Evolutionary conservation across 2,113 vertebrate genomes (phyloP).

Genomic region (Eudyptes chrysolophus): DNA sequence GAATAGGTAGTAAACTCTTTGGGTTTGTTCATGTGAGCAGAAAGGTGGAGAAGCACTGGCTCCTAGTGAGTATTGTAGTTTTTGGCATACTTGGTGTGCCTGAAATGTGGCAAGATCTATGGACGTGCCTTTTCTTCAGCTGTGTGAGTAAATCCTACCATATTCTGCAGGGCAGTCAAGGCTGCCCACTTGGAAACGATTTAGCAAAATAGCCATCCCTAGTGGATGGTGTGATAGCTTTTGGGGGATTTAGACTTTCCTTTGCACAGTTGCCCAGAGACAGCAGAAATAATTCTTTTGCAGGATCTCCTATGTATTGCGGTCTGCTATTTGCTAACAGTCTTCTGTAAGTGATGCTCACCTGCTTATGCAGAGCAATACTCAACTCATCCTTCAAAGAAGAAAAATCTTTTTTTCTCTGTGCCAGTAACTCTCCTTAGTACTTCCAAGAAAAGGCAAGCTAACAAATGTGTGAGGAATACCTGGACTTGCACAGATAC

Average conservation of each 20-base stretch:
- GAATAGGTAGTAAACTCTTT: background rate
- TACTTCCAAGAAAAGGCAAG: background rate
- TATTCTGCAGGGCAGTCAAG: background rate
- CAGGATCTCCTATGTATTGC: background rate
- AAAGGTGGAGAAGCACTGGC: background rate
- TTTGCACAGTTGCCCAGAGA: background rate
- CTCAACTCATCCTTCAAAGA: background rate
- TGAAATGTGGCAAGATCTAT: background rate
- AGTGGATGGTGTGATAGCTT: background rate
- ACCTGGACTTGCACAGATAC: background rate
- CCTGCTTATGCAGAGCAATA: background rate
- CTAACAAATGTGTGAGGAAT: background rate
- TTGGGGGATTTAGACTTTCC: background rate
- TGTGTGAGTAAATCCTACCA: background rate
- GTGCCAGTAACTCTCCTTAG: background rate
- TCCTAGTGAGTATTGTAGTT: background rate
- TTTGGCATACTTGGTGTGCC: background rate
- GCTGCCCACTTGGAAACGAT: fast-evolving
- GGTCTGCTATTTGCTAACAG: background rate
- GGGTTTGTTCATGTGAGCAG: background rate
- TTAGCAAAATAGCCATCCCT: background rate
- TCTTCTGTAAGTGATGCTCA: background rate
- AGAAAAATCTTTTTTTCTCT: background rate
- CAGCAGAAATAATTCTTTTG: background rate
- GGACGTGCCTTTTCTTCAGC: background rate